These are phyloP conservation scores for Carduelis carduelis DNA, from an alignment of 2,797 vertebrate species.

Conservation along the genomic window DNA sequence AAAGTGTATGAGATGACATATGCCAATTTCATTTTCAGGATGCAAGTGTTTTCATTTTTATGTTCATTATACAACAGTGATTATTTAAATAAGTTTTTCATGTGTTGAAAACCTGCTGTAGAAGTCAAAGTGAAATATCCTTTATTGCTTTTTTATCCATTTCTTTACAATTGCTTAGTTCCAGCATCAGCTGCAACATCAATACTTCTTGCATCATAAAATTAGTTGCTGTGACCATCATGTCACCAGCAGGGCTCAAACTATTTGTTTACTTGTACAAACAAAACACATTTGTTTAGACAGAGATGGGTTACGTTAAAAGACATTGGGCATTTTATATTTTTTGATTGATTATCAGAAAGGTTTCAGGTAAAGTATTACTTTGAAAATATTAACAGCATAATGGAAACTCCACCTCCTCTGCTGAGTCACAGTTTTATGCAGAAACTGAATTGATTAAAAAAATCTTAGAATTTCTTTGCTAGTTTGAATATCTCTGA, in stretches of 20 bases:
- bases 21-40: not conserved
- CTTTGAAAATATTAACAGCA: not conserved
- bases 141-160: not conserved
- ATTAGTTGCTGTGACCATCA: not conserved
- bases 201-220: not conserved
- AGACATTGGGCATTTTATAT: not conserved
- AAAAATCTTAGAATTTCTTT: not conserved
- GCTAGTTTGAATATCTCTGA: not conserved
- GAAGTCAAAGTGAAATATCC: not conserved
- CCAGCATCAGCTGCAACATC: not conserved
- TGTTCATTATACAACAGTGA: not conserved
- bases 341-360: not conserved
- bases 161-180: not conserved
- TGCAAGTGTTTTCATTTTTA: not conserved
- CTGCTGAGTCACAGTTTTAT: not conserved
- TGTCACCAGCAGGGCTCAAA: not conserved
- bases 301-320: not conserved
- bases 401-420: not conserved
- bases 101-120: not conserved
- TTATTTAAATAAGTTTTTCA: not conserved
- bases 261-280: not conserved
- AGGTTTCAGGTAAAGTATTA: not conserved
- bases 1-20: not conserved
- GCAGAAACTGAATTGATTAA: not conserved
- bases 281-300: not conserved